Evolutionary conservation across 37 sponge, comb jelly and placozoan genomes (phyloP), one percentile per base, ranked within the genome.

Genomic region (Halichondria panicea): DNA sequence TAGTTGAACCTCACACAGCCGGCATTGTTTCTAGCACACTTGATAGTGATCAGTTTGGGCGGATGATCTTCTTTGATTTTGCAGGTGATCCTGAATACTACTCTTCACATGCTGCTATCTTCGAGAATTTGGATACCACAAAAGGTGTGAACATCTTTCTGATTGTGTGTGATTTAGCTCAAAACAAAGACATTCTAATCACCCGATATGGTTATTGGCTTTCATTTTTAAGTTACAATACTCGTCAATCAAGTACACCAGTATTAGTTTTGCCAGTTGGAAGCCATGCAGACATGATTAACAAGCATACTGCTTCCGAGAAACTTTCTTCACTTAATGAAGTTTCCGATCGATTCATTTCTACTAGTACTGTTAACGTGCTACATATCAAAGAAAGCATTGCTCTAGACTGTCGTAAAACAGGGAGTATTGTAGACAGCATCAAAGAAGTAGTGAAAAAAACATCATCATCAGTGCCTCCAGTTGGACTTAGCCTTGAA

Each of bases 41-140:
- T 34, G 39, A 61, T 13, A 62, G 73, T 30, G 50, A 50, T 21
- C 44, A 72, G 3, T 45, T 37, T 32, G 81, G 73, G 19, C 53
- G 57, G 4, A 55, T 81, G 1, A 7, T 72, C 35, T 40, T 81
- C n/a, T 81, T 43, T 43, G 81, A 81, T 46, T 72, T 81, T 62
- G 81, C 81, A n/a, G 81, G 81, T 4, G 66, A 81, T 8, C 37
- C 34, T 28, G 80, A 80, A n/a, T 80, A 80, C 62, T 70, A 80
- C 71, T 36, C 68, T 2, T 57, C 62, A 35, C 80, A 80, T 36
- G 43, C 70, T 32, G 71, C 66, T 9, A 31, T 80, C 46, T 28
- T 80, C 31, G 80, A 80, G 42, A 19, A 50, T 12, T 50, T n/a
- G n/a, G 28, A 43, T 25, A 18, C 50, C 15, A 40, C 19, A 9